phyloP scores from a whole-genome alignment of 2,888 invertebrate species.

The Mactromeris polynyma region DNA sequence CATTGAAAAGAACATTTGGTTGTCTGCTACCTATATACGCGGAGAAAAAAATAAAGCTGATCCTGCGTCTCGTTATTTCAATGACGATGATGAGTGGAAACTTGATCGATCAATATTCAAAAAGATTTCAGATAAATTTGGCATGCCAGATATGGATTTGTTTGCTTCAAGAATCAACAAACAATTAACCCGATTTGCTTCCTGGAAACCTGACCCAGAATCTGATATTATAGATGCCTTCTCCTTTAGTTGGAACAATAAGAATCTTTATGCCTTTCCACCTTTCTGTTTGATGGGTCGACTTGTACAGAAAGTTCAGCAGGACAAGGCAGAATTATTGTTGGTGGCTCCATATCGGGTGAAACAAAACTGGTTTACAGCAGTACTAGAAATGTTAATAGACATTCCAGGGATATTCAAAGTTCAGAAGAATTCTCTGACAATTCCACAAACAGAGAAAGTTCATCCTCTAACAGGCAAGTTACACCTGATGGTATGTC shows the following conservation, averaged over 20 bases:
- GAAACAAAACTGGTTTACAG: no score
- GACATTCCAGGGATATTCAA: no score
- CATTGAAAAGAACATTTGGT: neutral
- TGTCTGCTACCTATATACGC: neutral
- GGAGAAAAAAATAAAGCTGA: neutral
- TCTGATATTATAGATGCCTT: neutral
- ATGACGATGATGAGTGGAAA: neutral
- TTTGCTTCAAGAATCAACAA: no score
- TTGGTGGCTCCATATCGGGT: no score
- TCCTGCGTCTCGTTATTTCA: neutral
- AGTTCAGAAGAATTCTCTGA: no score
- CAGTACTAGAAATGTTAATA: no score
- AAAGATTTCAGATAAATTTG: neutral
- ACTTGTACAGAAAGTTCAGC: no score
- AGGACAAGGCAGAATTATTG: no score
- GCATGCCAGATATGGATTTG: neutral
- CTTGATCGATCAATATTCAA: neutral
- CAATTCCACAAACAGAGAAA: no score
- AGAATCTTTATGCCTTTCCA: neutral
- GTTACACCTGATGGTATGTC: no score
- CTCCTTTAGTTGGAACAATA: neutral
- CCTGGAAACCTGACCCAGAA: constrained; percentile 48
- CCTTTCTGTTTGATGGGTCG: no score
- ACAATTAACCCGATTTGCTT: neutral
- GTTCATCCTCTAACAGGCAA: no score